Conservation (phyloP, 2,888 invertebrate species). For the Apodemia zela region DNA sequence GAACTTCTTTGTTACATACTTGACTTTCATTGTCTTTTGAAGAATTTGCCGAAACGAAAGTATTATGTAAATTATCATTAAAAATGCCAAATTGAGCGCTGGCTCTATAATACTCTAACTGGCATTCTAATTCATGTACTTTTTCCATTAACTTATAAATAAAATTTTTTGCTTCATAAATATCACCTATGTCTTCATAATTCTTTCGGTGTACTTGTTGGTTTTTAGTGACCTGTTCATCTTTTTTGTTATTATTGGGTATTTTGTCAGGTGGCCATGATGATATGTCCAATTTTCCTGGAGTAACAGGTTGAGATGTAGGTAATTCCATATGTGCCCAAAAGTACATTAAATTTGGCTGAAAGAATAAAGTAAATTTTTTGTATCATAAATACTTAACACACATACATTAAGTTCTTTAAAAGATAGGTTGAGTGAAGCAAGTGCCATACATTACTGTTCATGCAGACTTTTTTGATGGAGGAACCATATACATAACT, state of each 20-base stretch:
- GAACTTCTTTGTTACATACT: slow-evolving; percentile 48
- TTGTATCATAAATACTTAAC: no score
- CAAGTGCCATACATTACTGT: no score
- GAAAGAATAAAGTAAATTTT: slow-evolving; percentile 41
- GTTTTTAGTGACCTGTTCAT: slow-evolving; percentile 46
- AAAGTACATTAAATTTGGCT: slow-evolving; percentile 95
- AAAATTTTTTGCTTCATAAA: slow-evolving; percentile 58
- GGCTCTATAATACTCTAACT: slow-evolving; percentile 62
- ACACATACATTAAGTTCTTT: no score
- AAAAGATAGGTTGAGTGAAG: no score
- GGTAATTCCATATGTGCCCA: slow-evolving; percentile 91
- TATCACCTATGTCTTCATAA: slow-evolving; percentile 62
- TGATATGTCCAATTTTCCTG: slow-evolving; percentile 85
- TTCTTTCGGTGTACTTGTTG: slow-evolving; percentile 55
- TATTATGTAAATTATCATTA: slow-evolving; percentile 56
- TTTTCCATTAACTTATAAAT: slow-evolving; percentile 60
- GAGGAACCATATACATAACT: no score
- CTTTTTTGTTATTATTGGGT: slow-evolving; percentile 38
- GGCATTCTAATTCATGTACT: slow-evolving; percentile 59
- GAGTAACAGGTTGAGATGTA: slow-evolving; percentile 83
- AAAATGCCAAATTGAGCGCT: slow-evolving; percentile 57
- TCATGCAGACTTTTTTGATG: no score
- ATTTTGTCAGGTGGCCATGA: slow-evolving; percentile 86
- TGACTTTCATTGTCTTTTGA: background rate
- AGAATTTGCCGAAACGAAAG: slow-evolving; percentile 35